These are phyloP conservation scores for Drosophila serrata DNA, from an alignment of 1,140 invertebrate species.

Conservation along the genomic window DNA sequence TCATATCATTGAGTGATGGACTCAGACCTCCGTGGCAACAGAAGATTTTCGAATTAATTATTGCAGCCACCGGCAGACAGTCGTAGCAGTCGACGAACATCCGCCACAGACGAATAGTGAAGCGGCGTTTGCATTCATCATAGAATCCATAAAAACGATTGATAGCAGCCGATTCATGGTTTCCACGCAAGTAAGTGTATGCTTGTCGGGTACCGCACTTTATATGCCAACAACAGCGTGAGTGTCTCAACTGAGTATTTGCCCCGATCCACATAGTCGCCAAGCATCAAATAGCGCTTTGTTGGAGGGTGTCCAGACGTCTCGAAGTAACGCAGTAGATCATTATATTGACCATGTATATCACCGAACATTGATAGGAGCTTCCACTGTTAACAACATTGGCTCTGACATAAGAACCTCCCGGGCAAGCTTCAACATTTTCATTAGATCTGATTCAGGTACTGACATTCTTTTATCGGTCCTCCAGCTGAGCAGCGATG, in stretches of 20 bases:
- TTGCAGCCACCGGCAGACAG: constrained; percentile 94
- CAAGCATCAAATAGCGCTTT: constrained; percentile 98
- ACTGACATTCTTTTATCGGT: constrained; percentile 21
- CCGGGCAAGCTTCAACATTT: constrained; percentile 91
- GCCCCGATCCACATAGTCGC: constrained; percentile 94
- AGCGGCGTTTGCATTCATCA: constrained; percentile 97
- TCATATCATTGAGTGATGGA: constrained; percentile 95
- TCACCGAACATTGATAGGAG: constrained; percentile 99
- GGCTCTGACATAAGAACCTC: constrained; percentile 99
- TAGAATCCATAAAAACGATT: constrained; percentile 97
- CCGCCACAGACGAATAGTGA: constrained; percentile 99
- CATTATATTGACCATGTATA: constrained; percentile 99
- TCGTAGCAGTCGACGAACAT: constrained; percentile 90
- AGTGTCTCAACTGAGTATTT: constrained; percentile 95
- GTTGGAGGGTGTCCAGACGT: constrained; percentile 99
- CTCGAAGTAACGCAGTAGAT: constrained; percentile 98
- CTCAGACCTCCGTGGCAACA: constrained; percentile 97
- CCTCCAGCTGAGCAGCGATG: constrained; percentile 38
- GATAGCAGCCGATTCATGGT: constrained; percentile 86
- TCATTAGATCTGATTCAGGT: constrained; percentile 36
- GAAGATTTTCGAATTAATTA: constrained; percentile 98
- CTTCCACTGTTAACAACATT: constrained; percentile 97
- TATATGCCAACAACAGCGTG: constrained; percentile 96
- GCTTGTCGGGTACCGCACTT: constrained; percentile 95
- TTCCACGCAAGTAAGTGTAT: constrained; percentile 93